Base-by-base conservation (phyloP, 2,888 invertebrate genomes). In the Eristalinus sepulchralis region DNA sequence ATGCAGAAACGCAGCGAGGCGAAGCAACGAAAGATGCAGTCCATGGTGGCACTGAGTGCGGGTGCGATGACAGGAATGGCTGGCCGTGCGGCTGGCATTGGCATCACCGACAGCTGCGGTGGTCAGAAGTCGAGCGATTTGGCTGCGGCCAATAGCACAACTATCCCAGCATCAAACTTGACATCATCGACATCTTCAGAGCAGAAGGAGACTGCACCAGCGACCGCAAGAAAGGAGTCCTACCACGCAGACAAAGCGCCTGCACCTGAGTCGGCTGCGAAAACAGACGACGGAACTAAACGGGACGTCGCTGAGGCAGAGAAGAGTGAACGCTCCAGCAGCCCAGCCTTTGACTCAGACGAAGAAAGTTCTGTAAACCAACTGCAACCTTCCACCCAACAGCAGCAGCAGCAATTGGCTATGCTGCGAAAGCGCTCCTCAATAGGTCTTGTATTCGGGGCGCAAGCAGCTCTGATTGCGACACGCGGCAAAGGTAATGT, bases 1-100 rank as follows among this genome's bases (percentile, higher is more conserved):
- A 97, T 99, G 97, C 98, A 99, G 92, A 97, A 97, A 92, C 98
- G 98, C 91, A 98, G 98, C 89, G 98, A 98, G 93, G 98, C 97
- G 0, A 99, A 99, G 90, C 98, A 98, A 91, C 95, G 97, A 34
- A 98, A 98, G 93, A 97, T 98, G 97, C 97, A 98, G 90, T 97
- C 97, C 8, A 97, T 98, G 97, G 97, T 98, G 10, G 97, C 97
- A 0, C 92, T 97, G 83, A 97, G 97, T 90, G 97, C 97, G 0
- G 97, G 97, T 0, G 97, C 97, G 0, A 97, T 97, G 97, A 96
- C 96, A 0, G 97, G 97, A 0, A 97, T 97, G 97, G 97, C 97
- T 0, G 97, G 97, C 0, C 94, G 97, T 75, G 96, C 97, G 0
- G 97, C 97, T 0, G 97, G 97, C 0, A 97, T 97, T 89, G 96